Evolutionary conservation across 2,797 vertebrate species (phyloP).

Genomic region (Ispidina lecontei): DNA sequence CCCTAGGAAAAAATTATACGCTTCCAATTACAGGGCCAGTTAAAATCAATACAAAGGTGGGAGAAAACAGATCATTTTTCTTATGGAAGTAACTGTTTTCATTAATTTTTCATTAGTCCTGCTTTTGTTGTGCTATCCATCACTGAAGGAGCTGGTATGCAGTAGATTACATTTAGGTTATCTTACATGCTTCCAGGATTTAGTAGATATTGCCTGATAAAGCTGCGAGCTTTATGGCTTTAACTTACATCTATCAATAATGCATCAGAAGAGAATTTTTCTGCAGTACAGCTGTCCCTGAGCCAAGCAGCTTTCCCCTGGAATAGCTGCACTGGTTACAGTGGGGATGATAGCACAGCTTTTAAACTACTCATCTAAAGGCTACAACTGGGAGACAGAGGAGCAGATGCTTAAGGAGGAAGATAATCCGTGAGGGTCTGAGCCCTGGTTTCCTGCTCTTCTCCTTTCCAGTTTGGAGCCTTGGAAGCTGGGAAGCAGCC

Average conservation of each 20-base stretch:
- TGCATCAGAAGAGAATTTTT: conserved; percentile 67
- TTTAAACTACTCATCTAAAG: conserved; percentile 33
- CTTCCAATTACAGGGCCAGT: conserved; percentile 78
- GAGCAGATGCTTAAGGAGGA: conserved; percentile 17
- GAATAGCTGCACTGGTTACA: conserved; percentile 23
- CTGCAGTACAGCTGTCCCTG: conserved; percentile 42
- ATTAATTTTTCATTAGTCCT: conserved; percentile 81
- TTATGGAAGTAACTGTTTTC: conserved; percentile 77
- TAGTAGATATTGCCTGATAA: conserved; percentile 66
- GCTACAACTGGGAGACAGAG: background rate
- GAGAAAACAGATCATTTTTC: conserved; percentile 79
- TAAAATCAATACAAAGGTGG: conserved; percentile 79
- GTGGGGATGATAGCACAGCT: background rate
- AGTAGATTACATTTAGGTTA: conserved; percentile 66
- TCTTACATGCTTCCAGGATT: conserved; percentile 55
- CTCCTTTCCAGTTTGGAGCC: background rate
- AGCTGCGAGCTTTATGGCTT: conserved; percentile 54
- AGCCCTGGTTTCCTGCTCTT: background rate
- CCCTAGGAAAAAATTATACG: conserved; percentile 77
- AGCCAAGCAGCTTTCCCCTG: conserved; percentile 50
- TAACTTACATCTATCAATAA: conserved; percentile 76
- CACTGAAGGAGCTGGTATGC: conserved; percentile 65
- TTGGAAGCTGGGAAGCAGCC: background rate
- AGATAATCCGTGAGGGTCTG: background rate
- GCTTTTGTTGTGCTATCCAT: conserved; percentile 73